Conservation (phyloP, 2,888 invertebrate species). For the Pseudoips prasinana region DNA sequence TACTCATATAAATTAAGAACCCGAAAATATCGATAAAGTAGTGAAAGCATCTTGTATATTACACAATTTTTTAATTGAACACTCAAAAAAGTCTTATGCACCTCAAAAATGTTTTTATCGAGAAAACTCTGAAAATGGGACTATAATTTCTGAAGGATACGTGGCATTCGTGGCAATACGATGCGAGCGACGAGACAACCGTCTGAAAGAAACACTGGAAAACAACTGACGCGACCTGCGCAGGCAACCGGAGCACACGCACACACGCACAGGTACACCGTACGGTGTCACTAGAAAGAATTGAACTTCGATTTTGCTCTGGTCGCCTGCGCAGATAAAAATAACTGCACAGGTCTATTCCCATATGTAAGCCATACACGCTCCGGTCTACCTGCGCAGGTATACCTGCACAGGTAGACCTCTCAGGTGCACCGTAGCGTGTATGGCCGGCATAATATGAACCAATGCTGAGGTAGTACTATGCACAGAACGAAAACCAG, state of each 20-base stretch:
- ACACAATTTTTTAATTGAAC: slow-evolving; percentile 2
- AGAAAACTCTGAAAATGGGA: slow-evolving; percentile 1
- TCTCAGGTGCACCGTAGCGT: slow-evolving; percentile 4
- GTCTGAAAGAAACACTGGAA: slow-evolving; percentile 14
- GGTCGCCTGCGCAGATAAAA: neutral
- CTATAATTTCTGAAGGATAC: neutral
- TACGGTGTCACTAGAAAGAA: slow-evolving; percentile 4
- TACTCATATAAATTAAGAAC: slow-evolving; percentile 5
- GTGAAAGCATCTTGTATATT: slow-evolving; percentile 3
- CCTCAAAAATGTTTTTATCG: slow-evolving; percentile 3
- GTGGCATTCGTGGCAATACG: slow-evolving; percentile 7
- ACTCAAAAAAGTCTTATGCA: slow-evolving; percentile 1
- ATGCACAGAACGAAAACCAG: too few species aligned
- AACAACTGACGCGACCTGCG: slow-evolving; percentile 25
- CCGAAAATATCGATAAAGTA: slow-evolving; percentile 2
- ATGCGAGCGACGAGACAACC: slow-evolving; percentile 13
- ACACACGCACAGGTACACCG: slow-evolving; percentile 17
- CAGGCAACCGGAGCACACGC: slow-evolving; percentile 14
- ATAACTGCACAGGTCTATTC: neutral
- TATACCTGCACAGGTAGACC: slow-evolving; percentile 3
- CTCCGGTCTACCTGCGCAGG: slow-evolving; percentile 3
- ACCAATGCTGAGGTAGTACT: too few species aligned
- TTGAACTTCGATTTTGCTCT: too few species aligned
- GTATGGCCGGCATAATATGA: slow-evolving; percentile 4
- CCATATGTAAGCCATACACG: too few species aligned